Base-by-base conservation (phyloP, 2,797 vertebrate genomes). In the Sebastes ruberrimus region DNA sequence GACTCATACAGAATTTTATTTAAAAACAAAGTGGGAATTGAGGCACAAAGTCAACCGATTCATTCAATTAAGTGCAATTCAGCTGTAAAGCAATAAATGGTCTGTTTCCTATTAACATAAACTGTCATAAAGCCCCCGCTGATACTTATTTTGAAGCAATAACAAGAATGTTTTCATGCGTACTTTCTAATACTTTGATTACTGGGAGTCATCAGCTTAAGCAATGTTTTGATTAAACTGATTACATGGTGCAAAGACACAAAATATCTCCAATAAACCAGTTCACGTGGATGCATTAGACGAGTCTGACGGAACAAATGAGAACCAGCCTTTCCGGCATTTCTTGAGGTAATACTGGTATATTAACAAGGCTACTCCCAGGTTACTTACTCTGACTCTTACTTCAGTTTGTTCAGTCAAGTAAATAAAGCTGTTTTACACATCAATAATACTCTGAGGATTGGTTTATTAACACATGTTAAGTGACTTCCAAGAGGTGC, bases 201-300 rank as follows among this genome's bases (percentile, higher is more conserved):
- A 81, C 67, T 42, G 42, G 3, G 27, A 62, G 38, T 86, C 86
- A 82, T 81, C 72, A 73, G 74, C 65, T 86, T 60, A 52, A 81
- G 73, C 70, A 86, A 87, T 75, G 74, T 78, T 85, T 80, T 89
- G 66, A 90, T 91, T 81, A 74, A 77, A 82, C 18, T 70, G 71
- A 91, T 88, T 88, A 82, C 23, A 80, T 23, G 80, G 38, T 55
- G 66, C 63, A 71, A 84, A 71, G 69, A 63, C 79, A 81, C 57
- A 64, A 80, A 81, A 84, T 78, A 81, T 74, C 69, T 76, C 74
- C 59, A 87, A 74, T 81, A 80, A 83, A 53, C 49, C 32, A 32
- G 18, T 68, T 64, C 76, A 63, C 42, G 72, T 74, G 22, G 77
- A 76, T 76, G 46, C 69, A 85, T 81, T 75, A 60, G 42, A 42